These are phyloP conservation scores for Clamator glandarius DNA, from an alignment of 2,797 vertebrate genomes.

Conservation along the genomic window DNA sequence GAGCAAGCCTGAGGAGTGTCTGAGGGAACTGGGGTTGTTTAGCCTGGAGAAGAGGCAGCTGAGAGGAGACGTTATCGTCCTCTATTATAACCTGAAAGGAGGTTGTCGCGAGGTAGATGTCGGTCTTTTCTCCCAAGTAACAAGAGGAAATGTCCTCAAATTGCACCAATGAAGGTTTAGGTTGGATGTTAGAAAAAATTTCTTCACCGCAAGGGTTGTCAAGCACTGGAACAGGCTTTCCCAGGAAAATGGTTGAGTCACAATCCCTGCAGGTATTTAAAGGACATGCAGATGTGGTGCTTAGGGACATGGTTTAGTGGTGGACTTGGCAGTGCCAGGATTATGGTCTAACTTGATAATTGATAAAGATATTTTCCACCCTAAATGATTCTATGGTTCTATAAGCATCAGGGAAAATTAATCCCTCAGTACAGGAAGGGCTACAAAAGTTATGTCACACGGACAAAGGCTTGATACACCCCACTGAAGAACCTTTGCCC, in stretches of 20 bases:
- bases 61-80: not conserved
- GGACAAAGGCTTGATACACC: not conserved
- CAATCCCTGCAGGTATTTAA: not conserved
- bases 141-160: not conserved
- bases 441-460: not conserved
- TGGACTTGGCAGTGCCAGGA: not conserved
- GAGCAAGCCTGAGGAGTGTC: rapidly evolving
- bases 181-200: not conserved
- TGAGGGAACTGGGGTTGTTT: not conserved
- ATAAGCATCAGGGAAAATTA: not conserved
- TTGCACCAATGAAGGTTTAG: not conserved
- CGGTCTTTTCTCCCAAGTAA: not conserved
- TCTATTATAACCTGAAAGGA: not conserved
- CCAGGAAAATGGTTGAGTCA: not conserved
- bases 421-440: not conserved
- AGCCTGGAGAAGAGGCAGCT: not conserved
- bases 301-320: not conserved
- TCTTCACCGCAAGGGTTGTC: not conserved
- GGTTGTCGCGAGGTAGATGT: rapidly evolving
- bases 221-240: not conserved
- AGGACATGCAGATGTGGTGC: rapidly evolving
- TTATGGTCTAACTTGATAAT: not conserved
- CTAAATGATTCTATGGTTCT: not conserved
- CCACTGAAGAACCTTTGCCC: not conserved
- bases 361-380: not conserved